Conservation (phyloP, 2,888 invertebrate species). For the Galerucella nymphaeae region DNA sequence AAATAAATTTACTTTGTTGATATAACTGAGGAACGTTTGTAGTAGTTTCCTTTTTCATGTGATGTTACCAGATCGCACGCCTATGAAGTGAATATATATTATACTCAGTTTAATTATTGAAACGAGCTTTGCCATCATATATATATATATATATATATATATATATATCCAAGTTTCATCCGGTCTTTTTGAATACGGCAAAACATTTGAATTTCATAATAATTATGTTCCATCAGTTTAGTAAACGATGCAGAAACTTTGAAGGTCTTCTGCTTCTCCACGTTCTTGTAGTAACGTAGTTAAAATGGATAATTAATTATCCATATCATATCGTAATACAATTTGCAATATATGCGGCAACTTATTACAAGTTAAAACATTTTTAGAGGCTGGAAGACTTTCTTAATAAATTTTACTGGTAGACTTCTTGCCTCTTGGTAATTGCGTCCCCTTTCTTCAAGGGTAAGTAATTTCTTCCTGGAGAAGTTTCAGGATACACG, state of each 20-base stretch:
- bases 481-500: too few relatives aligned
- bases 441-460: too few relatives aligned
- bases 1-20: too few relatives aligned
- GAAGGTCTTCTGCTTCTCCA: conserved; percentile 1
- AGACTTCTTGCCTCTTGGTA: too few relatives aligned
- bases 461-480: too few relatives aligned
- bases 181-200: neutral
- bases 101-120: neutral
- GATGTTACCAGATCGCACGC: too few relatives aligned
- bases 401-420: too few relatives aligned
- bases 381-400: neutral
- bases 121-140: neutral
- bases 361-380: neutral
- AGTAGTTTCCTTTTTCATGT: too few relatives aligned
- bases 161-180: neutral
- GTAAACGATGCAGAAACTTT: conserved; percentile 4
- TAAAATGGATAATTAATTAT: neutral
- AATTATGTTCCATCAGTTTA: conserved; percentile 9
- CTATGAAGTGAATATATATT: neutral
- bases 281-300: neutral
- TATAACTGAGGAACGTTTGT: too few relatives aligned
- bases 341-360: neutral
- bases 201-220: conserved; percentile 3
- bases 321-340: neutral
- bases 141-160: too few relatives aligned